Conservation (phyloP, 2,888 invertebrate species). For the Euphydryas editha region DNA sequence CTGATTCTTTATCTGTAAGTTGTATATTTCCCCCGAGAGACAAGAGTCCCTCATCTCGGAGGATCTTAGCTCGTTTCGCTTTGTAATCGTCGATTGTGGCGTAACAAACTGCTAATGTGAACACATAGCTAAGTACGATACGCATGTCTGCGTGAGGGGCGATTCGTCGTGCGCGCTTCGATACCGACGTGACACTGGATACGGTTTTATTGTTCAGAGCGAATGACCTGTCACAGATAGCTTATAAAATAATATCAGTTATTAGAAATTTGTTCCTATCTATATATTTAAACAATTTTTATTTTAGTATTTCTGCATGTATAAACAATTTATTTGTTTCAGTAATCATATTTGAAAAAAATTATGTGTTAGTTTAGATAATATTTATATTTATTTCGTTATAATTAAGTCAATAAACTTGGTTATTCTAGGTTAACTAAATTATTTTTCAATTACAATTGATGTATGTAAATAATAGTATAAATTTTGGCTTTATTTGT, state of each 20-base stretch:
- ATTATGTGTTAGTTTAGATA: no score
- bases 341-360: no score
- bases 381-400: no score
- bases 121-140: constrained; percentile 35
- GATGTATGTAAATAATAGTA: no score
- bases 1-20: constrained; percentile 75
- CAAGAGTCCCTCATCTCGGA: constrained; percentile 72
- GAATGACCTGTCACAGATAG: constrained; percentile 32
- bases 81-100: constrained; percentile 53
- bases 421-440: no score
- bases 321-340: no score
- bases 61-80: constrained; percentile 66
- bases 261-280: constrained; percentile 9
- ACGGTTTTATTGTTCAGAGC: constrained; percentile 19
- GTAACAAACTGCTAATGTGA: constrained; percentile 46
- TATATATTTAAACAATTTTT: not conserved
- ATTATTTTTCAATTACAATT: no score
- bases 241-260: constrained; percentile 16
- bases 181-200: constrained; percentile 36
- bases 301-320: no score
- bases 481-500: no score
- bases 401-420: no score
- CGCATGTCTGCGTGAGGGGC: constrained; percentile 41
- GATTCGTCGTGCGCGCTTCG: constrained; percentile 30
- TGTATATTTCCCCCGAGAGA: constrained; percentile 79